phyloP scores from a whole-genome alignment of 2,113 vertebrate genomes.

The Chionis minor region DNA sequence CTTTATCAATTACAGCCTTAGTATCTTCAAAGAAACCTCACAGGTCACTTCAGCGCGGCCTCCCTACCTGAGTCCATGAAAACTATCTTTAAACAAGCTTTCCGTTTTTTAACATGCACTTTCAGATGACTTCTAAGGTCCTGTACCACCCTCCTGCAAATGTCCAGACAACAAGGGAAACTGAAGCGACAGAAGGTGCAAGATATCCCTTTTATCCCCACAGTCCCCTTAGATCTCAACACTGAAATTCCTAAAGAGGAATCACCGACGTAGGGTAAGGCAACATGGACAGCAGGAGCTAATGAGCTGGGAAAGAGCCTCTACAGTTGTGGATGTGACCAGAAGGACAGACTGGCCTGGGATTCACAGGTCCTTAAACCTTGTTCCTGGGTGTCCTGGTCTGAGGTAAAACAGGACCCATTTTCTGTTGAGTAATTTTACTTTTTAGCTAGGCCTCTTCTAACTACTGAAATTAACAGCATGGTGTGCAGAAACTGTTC shows the following conservation, averaged over 20 bases:
- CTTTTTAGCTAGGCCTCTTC: too few relatives aligned
- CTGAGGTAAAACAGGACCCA: too few relatives aligned
- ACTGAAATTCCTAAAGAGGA: neutral
- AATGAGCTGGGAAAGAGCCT: neutral
- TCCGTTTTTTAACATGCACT: neutral
- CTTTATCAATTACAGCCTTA: conserved; percentile 23
- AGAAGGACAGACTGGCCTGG: neutral
- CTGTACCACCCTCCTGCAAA: neutral
- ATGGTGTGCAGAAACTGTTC: too few relatives aligned
- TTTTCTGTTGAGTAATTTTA: too few relatives aligned
- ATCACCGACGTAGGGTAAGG: neutral
- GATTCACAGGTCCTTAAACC: neutral
- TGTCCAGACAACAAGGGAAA: neutral
- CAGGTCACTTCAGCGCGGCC: neutral
- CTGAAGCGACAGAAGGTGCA: neutral
- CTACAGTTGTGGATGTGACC: neutral
- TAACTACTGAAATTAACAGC: too few relatives aligned
- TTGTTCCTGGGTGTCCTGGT: neutral
- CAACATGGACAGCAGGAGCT: neutral
- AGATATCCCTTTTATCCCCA: neutral
- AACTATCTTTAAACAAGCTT: neutral
- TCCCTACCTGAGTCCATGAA: neutral
- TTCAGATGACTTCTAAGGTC: neutral
- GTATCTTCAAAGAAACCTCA: neutral
- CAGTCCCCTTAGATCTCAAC: neutral